Evolutionary conservation across 2,888 invertebrate species (phyloP), one percentile per base, ranked within the genome.

Genomic region (Gisinianus flammeolus): DNA sequence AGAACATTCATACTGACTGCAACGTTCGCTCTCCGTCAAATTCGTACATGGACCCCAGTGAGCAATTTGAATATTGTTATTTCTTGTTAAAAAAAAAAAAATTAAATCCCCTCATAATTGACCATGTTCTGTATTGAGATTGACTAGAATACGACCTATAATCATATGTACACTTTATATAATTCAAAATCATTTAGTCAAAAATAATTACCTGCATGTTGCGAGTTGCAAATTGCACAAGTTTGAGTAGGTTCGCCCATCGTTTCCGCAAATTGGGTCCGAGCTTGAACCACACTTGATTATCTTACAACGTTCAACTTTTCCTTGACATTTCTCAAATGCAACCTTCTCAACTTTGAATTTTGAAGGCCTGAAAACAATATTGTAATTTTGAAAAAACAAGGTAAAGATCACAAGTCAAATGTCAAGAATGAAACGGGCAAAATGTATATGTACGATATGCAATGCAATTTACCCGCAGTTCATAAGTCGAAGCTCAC

Each of bases 21-120:
- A 93, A 68, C 91, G 89, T 81, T 91, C 89, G 78, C 87, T 87
- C 85, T 90, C 89, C 81, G 89, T 91, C 80, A 95, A 91, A 79
- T 91, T 89, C 10, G 94, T 93, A 87, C 96, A 96, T 86, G 93
- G 92, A 10, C 96, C 96, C 85, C 94, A 91, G 87, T 96, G 96
- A 2, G 96, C 95, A 85, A 95, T 88, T 87, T 95, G 94, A 52
- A 96, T 92, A n/a, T n/a, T n/a, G n/a, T n/a, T n/a, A n/a, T n/a
- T n/a, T n/a, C n/a, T n/a, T n/a, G n/a, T n/a, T n/a, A 71, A 79
- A 35, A 72, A 76, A 26, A 67, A 52, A 66, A 69, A 28, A 24
- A 35, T 35, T 35, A 28, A 30, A 64, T 6, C 6, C 26, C n/a
- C n/a, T n/a, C n/a, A n/a, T n/a, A n/a, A n/a, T n/a, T n/a, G n/a